Percentiles rank a stretch among this genome's conserved stretches.
Conservation (phyloP, 2,797 vertebrate genomes). For the Pygocentrus nattereri region DNA sequence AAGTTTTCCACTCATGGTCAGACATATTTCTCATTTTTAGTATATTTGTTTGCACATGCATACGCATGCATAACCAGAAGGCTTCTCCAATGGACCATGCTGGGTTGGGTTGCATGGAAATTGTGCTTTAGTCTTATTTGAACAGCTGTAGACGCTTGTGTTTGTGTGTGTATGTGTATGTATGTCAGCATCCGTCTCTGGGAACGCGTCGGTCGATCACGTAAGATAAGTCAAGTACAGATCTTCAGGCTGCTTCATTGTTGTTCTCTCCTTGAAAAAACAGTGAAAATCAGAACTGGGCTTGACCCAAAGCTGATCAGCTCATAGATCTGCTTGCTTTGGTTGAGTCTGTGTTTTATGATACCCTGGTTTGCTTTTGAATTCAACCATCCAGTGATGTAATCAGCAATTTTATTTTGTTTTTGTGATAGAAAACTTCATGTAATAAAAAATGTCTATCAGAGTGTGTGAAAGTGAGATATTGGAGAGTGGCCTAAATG, state of each 20-base stretch:
- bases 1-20: constrained; percentile 16
- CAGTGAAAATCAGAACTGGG: constrained; percentile 15
- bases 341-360: constrained; percentile 12
- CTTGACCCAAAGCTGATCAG: background rate
- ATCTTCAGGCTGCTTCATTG: constrained; percentile 46
- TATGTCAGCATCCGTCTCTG: constrained; percentile 32
- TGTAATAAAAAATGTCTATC: background rate
- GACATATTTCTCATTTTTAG: constrained; percentile 16
- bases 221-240: constrained; percentile 37
- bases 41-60: constrained; percentile 41
- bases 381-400: background rate
- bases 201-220: constrained; percentile 22
- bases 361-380: constrained; percentile 24
- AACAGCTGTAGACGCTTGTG: constrained; percentile 50
- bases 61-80: constrained; percentile 11
- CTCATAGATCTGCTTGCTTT: constrained; percentile 4
- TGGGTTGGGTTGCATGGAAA: constrained; percentile 36
- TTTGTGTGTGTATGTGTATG: constrained; percentile 12
- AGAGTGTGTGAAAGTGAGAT: constrained; percentile 29
- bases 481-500: constrained; percentile 21
- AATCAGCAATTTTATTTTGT: constrained; percentile 14
- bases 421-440: background rate
- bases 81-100: constrained; percentile 40
- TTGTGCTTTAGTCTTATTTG: constrained; percentile 48
- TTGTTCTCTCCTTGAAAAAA: constrained; percentile 14